These are phyloP conservation scores for Thymallus thymallus DNA, from an alignment of 2,113 vertebrate species.

Conservation along the genomic window DNA sequence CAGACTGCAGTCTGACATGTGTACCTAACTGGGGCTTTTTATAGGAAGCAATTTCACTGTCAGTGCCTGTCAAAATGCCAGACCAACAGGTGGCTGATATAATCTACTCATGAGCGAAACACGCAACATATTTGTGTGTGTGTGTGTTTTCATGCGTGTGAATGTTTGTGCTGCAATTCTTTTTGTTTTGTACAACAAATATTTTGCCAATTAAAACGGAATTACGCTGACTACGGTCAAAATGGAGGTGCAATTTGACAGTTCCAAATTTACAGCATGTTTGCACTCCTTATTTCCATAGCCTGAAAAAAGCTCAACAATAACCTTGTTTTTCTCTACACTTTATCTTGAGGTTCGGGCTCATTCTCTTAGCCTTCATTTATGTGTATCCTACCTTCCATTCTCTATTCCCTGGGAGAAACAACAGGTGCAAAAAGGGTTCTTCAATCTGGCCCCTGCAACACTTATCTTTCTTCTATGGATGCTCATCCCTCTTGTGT, in stretches of 20 bases:
- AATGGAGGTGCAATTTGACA: too few species aligned
- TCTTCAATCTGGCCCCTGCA: neutral
- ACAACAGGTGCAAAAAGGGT: too few species aligned
- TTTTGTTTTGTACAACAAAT: neutral
- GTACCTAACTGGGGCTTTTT: constrained; percentile 22
- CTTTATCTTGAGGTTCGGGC: too few species aligned
- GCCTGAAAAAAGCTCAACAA: too few species aligned
- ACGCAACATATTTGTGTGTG: constrained; percentile 5
- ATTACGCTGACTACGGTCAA: too few species aligned
- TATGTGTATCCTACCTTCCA: too few species aligned
- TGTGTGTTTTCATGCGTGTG: constrained; percentile 10
- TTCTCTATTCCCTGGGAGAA: too few species aligned
- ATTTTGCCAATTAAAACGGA: too few species aligned
- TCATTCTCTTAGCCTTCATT: too few species aligned
- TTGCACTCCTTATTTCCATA: too few species aligned
- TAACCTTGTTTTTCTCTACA: too few species aligned
- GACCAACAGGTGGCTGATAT: constrained; percentile 68
- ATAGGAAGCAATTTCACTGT: constrained; percentile 40
- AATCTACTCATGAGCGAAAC: constrained; percentile 27
- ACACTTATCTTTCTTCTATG: constrained; percentile 32
- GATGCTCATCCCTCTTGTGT: constrained; percentile 23
- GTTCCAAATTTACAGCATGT: too few species aligned
- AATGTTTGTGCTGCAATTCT: neutral
- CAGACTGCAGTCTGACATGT: constrained; percentile 23
- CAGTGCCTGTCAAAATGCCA: constrained; percentile 55